Evolutionary conservation across 2,113 vertebrate genomes (phyloP).

Genomic region (Capra hircus): DNA sequence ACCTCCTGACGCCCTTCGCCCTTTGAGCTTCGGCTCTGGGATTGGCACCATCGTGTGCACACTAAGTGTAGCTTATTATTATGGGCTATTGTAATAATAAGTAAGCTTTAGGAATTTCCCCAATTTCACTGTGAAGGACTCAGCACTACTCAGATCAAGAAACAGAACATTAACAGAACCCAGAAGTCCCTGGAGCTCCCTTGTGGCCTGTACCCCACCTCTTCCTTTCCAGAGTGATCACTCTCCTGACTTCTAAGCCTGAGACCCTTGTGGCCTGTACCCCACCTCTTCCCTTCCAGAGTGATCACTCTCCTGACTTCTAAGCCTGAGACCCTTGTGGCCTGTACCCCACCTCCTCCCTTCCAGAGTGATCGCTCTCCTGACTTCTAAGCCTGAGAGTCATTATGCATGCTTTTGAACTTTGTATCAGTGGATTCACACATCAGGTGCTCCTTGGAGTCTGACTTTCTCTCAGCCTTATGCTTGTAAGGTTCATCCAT

Average conservation of each 20-base stretch:
- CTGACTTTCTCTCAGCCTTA: background rate
- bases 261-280: background rate
- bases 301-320: background rate
- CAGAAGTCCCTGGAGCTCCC: background rate
- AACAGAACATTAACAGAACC: background rate
- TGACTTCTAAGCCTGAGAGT: background rate
- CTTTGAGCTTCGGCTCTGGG: background rate
- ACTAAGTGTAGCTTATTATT: background rate
- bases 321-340: background rate
- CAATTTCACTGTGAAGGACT: background rate
- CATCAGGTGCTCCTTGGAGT: background rate
- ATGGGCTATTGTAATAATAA: background rate
- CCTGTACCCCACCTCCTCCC: rapidly evolving
- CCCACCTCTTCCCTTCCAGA: background rate
- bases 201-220: background rate
- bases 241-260: background rate
- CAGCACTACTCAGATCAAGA: background rate
- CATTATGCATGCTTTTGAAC: background rate
- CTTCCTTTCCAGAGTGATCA: background rate
- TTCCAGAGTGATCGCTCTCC: background rate
- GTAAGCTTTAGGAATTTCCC: background rate
- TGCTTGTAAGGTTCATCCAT: background rate
- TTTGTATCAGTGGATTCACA: background rate
- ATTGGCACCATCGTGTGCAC: background rate
- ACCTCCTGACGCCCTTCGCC: background rate